These are phyloP conservation scores for Pangasius krempfi DNA, from an alignment of 2,797 vertebrate species.

Conservation along the genomic window DNA sequence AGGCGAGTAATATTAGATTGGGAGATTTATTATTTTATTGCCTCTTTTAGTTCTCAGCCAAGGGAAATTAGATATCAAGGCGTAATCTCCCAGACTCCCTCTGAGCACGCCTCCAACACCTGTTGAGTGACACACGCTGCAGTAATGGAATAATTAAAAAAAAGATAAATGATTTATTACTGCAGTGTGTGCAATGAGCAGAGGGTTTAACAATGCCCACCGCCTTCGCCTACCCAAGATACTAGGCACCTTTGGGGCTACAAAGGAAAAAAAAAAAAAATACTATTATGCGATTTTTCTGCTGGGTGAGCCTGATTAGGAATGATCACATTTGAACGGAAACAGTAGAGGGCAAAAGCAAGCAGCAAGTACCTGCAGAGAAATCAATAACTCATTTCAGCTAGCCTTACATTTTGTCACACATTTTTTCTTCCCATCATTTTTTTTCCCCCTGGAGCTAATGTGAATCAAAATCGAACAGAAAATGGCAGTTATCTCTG, in stretches of 20 bases:
- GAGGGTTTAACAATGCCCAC: slow-evolving; percentile 37
- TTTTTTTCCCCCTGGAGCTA: slow-evolving; percentile 33
- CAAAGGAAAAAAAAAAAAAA: slow-evolving; percentile 14
- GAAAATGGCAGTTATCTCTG: slow-evolving; percentile 46
- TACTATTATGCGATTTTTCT: slow-evolving; percentile 48
- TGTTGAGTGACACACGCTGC: slow-evolving; percentile 53
- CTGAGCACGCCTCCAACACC: slow-evolving; percentile 31
- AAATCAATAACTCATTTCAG: slow-evolving; percentile 78
- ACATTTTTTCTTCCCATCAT: slow-evolving; percentile 51
- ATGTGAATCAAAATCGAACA: slow-evolving; percentile 48
- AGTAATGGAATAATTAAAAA: slow-evolving; percentile 56
- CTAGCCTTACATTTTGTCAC: slow-evolving; percentile 62
- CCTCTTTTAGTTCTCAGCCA: slow-evolving; percentile 37
- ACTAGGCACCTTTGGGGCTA: slow-evolving; percentile 36
- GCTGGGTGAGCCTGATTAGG: slow-evolving; percentile 56
- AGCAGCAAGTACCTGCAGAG: slow-evolving; percentile 49
- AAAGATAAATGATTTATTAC: slow-evolving; percentile 45
- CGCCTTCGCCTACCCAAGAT: background rate
- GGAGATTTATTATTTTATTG: slow-evolving; percentile 52
- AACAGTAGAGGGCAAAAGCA: slow-evolving; percentile 53
- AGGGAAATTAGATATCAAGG: slow-evolving; percentile 55
- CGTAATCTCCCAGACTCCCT: slow-evolving; percentile 48
- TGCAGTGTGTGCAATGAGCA: slow-evolving; percentile 21
- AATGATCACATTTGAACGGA: slow-evolving; percentile 57
- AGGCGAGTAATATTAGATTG: slow-evolving; percentile 73